A percentile compares a stretch with the other conserved stretches of the same genome.
Evolutionary conservation across 2,113 vertebrate species (phyloP).

Genomic region (Poeciliopsis prolifica): DNA sequence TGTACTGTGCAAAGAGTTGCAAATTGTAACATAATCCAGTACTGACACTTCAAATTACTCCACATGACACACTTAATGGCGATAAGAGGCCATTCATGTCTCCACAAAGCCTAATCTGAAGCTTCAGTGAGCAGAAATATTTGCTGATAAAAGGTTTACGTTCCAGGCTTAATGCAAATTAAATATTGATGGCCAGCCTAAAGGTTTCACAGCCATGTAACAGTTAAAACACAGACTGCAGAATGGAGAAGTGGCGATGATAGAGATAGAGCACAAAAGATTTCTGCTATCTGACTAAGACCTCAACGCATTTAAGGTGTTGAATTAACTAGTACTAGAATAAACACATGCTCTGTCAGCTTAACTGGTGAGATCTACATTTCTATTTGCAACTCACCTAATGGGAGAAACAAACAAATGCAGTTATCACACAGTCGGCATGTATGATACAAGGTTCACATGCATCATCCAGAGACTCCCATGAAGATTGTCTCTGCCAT

Average conservation of each 20-base stretch:
- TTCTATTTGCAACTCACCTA: not conserved
- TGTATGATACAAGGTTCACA: constrained; percentile 5
- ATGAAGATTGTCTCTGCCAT: not conserved
- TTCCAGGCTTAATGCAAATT: constrained; percentile 52
- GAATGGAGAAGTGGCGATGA: constrained; percentile 4
- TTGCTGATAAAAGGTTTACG: constrained; percentile 63
- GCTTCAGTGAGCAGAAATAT: constrained; percentile 31
- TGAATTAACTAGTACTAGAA: not conserved
- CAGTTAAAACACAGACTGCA: constrained; percentile 11
- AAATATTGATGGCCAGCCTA: constrained; percentile 61
- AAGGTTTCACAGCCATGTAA: constrained; percentile 40
- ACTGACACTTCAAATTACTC: not conserved
- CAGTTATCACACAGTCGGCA: not conserved
- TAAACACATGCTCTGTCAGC: not conserved
- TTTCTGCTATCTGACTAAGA: not conserved
- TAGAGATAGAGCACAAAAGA: not conserved
- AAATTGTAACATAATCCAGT: not conserved
- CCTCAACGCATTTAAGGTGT: not conserved
- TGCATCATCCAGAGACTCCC: not conserved
- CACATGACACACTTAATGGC: not conserved
- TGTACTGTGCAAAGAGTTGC: not conserved
- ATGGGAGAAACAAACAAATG: not conserved
- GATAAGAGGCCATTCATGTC: constrained; percentile 15
- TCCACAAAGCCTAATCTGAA: constrained; percentile 29
- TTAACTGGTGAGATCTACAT: not conserved